phyloP scores from a whole-genome alignment of 2,113 vertebrate species.

The Silurus glanis region DNA sequence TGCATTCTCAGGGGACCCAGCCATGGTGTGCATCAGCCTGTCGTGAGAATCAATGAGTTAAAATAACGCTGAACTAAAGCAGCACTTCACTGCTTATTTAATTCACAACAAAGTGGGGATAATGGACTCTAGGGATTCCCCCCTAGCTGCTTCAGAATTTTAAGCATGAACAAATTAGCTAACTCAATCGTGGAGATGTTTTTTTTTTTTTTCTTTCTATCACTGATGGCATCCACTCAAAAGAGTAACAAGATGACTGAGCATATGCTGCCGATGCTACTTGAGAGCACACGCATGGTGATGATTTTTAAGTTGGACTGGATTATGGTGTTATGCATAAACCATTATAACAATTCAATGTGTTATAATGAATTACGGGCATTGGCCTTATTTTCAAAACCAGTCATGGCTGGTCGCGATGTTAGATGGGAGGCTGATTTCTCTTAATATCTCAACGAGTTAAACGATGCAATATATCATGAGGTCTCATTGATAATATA shows the following conservation, averaged over 20 bases:
- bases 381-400: not conserved
- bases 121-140: conserved; percentile 77
- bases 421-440: not conserved
- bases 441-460: not conserved
- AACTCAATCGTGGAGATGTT: conserved; percentile 62
- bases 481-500: not conserved
- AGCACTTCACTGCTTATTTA: conserved; percentile 80
- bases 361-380: not conserved
- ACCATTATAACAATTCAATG: not conserved
- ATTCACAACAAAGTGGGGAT: conserved; percentile 81
- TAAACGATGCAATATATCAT: not conserved
- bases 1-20: conserved; percentile 62
- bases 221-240: conserved; percentile 36
- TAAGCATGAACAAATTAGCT: conserved; percentile 78
- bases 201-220: conserved; percentile 21
- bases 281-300: not conserved
- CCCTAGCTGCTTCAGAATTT: conserved; percentile 68
- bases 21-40: conserved; percentile 64
- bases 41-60: conserved; percentile 73
- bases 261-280: not conserved
- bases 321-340: not conserved
- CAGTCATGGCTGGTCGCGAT: not conserved
- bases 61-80: conserved; percentile 76
- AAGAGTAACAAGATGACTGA: conserved; percentile 24
- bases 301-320: conserved; percentile 2